Evolutionary conservation across 35 echinoderm and acorn worm species (phyloP).

Genomic region (Diadema setosum): DNA sequence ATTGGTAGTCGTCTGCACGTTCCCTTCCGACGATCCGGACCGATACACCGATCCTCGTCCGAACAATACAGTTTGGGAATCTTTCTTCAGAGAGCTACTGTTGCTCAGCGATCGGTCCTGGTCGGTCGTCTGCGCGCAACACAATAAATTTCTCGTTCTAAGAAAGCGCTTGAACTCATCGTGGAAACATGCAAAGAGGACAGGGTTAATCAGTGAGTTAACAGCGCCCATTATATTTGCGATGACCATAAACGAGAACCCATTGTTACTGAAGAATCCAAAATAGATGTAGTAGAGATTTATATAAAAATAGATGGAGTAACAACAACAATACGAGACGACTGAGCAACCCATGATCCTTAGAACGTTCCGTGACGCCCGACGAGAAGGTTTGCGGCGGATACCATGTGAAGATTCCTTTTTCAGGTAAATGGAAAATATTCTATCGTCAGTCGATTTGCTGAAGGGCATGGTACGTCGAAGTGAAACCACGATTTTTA

Average conservation of each 20-base stretch:
- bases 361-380: slow-evolving; percentile 19
- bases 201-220: slow-evolving; percentile 68
- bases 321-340: slow-evolving; percentile 73
- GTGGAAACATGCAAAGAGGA: slow-evolving; percentile 58
- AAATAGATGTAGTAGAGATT: slow-evolving; percentile 87
- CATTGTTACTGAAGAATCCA: slow-evolving; percentile 54
- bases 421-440: not conserved
- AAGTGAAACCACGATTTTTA: slow-evolving; percentile 65
- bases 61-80: too few species aligned
- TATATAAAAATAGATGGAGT: slow-evolving; percentile 89
- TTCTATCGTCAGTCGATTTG: not conserved
- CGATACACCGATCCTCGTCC: not conserved
- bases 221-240: slow-evolving; percentile 77
- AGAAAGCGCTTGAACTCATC: slow-evolving; percentile 20
- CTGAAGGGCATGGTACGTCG: not conserved
- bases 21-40: too few species aligned
- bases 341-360: slow-evolving; percentile 59
- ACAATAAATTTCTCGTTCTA: not conserved
- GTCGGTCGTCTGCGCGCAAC: not conserved
- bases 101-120: not conserved
- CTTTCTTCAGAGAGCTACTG: too few species aligned
- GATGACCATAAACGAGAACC: slow-evolving; percentile 49
- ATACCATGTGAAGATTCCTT: not conserved
- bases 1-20: too few species aligned
- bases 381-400: not conserved